phyloP scores from a whole-genome alignment of 2,113 vertebrate genomes.

The Steatornis caripensis region DNA sequence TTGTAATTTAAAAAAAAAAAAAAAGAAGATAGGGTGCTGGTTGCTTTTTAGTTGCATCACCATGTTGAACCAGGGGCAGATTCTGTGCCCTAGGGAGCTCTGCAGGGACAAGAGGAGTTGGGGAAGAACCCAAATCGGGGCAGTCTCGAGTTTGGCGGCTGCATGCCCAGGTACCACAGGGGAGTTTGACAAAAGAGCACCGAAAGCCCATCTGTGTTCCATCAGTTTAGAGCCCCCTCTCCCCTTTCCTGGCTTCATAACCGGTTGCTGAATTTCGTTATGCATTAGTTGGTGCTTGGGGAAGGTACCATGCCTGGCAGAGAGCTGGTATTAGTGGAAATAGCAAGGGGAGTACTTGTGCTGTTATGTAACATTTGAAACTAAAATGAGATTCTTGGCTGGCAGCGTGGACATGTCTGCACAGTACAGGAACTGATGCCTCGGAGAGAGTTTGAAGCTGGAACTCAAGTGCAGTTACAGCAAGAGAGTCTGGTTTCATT shows the following conservation, averaged over 20 bases:
- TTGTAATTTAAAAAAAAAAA: neutral
- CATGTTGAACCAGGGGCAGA: neutral
- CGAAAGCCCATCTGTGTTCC: neutral
- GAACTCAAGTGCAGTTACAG: neutral
- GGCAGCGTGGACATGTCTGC: neutral
- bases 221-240: neutral
- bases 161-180: neutral
- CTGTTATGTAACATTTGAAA: slow-evolving; percentile 10
- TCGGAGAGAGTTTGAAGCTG: slow-evolving; percentile 1
- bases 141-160: neutral
- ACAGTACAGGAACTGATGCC: neutral
- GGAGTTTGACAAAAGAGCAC: neutral
- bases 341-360: neutral
- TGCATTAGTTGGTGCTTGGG: neutral
- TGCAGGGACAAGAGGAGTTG: neutral
- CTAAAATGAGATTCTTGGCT: neutral
- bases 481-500: neutral
- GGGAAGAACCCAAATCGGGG: neutral
- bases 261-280: neutral
- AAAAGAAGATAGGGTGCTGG: neutral
- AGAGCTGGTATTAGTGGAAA: neutral
- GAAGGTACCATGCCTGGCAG: neutral
- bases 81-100: neutral
- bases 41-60: neutral
- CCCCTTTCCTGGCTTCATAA: neutral